phyloP scores from a whole-genome alignment of 1,140 invertebrate genomes.

The Eciton burchellii region DNA sequence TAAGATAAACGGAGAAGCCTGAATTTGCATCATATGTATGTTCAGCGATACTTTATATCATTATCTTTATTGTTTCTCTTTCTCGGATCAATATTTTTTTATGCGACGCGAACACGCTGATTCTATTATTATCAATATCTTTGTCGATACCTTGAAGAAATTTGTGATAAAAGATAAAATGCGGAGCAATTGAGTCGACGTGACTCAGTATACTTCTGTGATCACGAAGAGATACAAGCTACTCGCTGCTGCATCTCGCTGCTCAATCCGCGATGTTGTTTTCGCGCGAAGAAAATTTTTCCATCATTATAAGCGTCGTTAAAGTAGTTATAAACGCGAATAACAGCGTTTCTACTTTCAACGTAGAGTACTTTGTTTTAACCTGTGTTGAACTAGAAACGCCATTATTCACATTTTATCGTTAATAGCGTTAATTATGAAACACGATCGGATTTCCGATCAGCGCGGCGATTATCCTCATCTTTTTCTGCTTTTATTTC shows the following conservation, averaged over 20 bases:
- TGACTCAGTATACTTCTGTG: constrained; percentile 4
- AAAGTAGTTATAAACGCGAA: too few species aligned
- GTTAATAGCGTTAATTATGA: constrained; percentile 13
- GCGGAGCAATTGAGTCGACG: background rate
- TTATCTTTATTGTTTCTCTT: background rate
- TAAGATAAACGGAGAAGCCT: too few species aligned
- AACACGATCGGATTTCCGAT: constrained; percentile 4
- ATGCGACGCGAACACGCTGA: background rate
- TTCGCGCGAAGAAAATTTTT: background rate
- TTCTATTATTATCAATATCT: background rate
- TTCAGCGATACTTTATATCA: too few species aligned
- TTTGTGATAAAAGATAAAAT: background rate
- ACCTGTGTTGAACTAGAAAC: background rate
- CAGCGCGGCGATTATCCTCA: constrained; percentile 11
- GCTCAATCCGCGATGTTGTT: background rate
- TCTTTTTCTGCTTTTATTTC: background rate
- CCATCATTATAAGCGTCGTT: background rate
- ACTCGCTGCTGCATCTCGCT: background rate
- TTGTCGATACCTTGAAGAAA: background rate
- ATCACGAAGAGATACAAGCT: background rate
- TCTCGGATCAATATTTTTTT: background rate
- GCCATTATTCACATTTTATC: background rate
- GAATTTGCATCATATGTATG: too few species aligned
- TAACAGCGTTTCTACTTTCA: too few species aligned
- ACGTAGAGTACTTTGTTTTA: too few species aligned